Evolutionary conservation across 2,888 invertebrate species (phyloP).

Genomic region (Scotopteryx bipunctaria): DNA sequence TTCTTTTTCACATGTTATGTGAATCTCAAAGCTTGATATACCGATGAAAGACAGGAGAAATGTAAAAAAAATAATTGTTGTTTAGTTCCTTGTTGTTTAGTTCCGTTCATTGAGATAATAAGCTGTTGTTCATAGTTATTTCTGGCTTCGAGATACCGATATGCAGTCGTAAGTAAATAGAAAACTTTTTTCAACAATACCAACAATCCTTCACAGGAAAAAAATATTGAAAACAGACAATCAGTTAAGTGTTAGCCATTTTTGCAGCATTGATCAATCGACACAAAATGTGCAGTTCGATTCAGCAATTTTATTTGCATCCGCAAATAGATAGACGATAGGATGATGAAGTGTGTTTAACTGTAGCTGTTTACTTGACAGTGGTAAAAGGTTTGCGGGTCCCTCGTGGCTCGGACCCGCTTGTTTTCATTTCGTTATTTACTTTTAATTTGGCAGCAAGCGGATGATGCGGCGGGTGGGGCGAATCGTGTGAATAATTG

Average conservation of each 20-base stretch:
- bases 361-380: constrained; percentile 77
- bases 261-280: constrained; percentile 40
- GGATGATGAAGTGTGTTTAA: constrained; percentile 79
- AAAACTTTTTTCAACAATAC: constrained; percentile 14
- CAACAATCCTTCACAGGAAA: constrained; percentile 13
- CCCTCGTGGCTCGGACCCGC: constrained; percentile 72
- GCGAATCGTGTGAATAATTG: constrained; percentile 79
- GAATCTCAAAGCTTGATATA: no score
- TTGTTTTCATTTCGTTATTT: constrained; percentile 83
- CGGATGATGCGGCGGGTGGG: constrained; percentile 73
- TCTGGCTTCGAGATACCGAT: no score
- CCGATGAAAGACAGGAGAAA: no score
- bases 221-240: constrained; percentile 28
- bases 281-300: constrained; percentile 50
- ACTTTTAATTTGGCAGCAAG: constrained; percentile 84
- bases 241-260: constrained; percentile 35
- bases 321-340: constrained; percentile 75
- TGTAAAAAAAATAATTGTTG: no score
- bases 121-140: no score
- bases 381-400: constrained; percentile 82
- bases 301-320: constrained; percentile 69
- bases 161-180: constrained; percentile 10
- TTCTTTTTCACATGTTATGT: no score
- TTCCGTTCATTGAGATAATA: no score
- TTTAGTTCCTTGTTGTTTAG: no score